Evolutionary conservation across 1,140 invertebrate genomes (phyloP), one percentile per base, ranked within the genome.

Genomic region (Drosophila orena): DNA sequence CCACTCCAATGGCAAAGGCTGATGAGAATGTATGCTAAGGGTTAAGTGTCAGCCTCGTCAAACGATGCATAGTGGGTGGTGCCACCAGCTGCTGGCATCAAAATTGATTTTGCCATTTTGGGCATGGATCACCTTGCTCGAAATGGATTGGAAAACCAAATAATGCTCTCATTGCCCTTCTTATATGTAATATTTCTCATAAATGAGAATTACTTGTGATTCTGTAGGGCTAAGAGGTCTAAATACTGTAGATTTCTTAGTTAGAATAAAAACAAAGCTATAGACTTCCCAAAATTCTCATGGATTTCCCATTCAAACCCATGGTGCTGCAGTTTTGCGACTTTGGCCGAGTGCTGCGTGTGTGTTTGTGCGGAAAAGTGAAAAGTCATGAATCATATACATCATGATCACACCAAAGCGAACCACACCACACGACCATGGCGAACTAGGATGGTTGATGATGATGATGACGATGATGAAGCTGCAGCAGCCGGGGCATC

Each of bases 1-100:
- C 74, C 81, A 79, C 60, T 53, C 37, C 56, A 61, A 72, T 71
- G 72, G 42, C 65, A 66, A 62, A 62, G 58, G 52, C 70, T 86
- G 83, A 86, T 88, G 83, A 86, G 85, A 88, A 86, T 88, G 83
- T 86, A 86, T 88, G 83, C 83, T 71, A 86, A 88, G 83, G 83
- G 83, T 86, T 76, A 86, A 83, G 62, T 76, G 83, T 86, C 83
- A 83, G 65, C 44, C 50, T 40, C 42, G 30, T 76, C 61, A 46
- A 52, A 49, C 42, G 52, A 22, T 38, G 79, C 55, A 88, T 81
- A 72, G 75, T 86, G 81, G 79, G 37, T 34, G 10, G 10, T 37
- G 20, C 30, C 4, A n/a, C 27, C n/a, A 3, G 11, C 2, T 35
- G 11, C 1, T 20, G 64, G 4, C 47, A 64, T 37, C 30, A 52